These are phyloP conservation scores for Glomeris maerens DNA, from an alignment of 1,140 invertebrate genomes.

Conservation along the genomic window DNA sequence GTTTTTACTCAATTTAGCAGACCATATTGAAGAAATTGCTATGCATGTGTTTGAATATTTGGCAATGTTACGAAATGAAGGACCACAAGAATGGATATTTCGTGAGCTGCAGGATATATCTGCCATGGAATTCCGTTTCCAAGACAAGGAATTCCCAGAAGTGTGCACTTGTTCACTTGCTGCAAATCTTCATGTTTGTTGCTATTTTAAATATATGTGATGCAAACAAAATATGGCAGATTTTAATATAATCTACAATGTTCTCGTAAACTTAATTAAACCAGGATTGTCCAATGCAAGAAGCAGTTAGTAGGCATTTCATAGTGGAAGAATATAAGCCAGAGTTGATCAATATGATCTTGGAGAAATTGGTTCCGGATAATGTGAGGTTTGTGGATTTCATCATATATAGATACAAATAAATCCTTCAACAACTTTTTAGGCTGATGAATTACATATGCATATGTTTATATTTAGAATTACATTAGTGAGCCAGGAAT, in stretches of 20 bases:
- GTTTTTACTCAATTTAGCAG: too few species aligned
- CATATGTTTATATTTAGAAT: conserved; percentile 44
- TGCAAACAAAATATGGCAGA: too few species aligned
- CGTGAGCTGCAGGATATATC: conserved; percentile 68
- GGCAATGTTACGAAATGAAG: conserved; percentile 56
- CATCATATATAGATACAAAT: too few species aligned
- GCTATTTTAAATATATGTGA: too few species aligned
- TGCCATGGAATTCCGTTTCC: conserved; percentile 71
- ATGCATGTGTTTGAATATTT: conserved; percentile 65
- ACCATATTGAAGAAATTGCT: conserved; percentile 72
- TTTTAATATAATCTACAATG: too few species aligned
- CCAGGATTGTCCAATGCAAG: conserved; percentile 68
- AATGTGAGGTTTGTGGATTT: conserved; percentile 69
- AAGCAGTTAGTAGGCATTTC: conserved; percentile 61
- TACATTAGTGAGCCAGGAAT: conserved; percentile 54
- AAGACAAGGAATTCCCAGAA: conserved; percentile 74
- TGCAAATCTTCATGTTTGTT: conserved; percentile 37
- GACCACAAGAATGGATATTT: conserved; percentile 75
- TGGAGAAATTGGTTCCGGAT: conserved; percentile 56
- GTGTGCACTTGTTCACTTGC: conserved; percentile 51
- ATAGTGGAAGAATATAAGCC: conserved; percentile 68
- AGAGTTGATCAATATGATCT: conserved; percentile 59
- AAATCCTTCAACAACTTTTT: too few species aligned
- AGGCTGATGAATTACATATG: conserved; percentile 11
- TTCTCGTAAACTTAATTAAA: too few species aligned